A percentile compares a stretch with the other conserved stretches of the same genome.
phyloP scores from a whole-genome alignment of 2,888 invertebrate species.

The Chloromyia formosa region DNA sequence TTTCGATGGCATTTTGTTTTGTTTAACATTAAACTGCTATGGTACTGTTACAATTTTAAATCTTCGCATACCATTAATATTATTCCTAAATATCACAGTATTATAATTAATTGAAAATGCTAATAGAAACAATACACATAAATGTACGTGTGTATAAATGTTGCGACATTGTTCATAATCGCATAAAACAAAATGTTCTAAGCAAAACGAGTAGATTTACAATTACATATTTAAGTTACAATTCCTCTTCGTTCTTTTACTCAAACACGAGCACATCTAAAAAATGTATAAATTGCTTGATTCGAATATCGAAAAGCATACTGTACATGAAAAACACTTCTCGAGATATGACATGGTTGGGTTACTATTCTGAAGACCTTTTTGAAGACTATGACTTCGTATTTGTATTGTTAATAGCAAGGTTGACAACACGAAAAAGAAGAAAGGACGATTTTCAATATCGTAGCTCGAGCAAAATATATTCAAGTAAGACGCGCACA shows the following conservation, averaged over 20 bases:
- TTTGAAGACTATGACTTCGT: no score
- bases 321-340: no score
- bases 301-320: background rate
- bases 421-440: no score
- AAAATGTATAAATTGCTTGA: background rate
- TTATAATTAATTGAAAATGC: constrained; percentile 30
- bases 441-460: no score
- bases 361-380: no score
- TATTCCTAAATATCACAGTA: constrained; percentile 36
- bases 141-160: background rate
- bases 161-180: background rate
- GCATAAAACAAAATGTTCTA: background rate
- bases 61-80: background rate
- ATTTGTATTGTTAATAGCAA: no score
- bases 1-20: background rate
- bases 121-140: constrained; percentile 22
- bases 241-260: background rate
- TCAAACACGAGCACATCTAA: background rate
- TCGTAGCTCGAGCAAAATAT: no score
- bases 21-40: background rate
- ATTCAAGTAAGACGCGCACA: no score
- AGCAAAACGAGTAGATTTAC: no score
- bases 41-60: constrained; percentile 6
- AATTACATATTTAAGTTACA: background rate
- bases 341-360: no score